Evolutionary conservation across 2,113 vertebrate genomes (phyloP).

Genomic region (Neodontobutis hainanensis): DNA sequence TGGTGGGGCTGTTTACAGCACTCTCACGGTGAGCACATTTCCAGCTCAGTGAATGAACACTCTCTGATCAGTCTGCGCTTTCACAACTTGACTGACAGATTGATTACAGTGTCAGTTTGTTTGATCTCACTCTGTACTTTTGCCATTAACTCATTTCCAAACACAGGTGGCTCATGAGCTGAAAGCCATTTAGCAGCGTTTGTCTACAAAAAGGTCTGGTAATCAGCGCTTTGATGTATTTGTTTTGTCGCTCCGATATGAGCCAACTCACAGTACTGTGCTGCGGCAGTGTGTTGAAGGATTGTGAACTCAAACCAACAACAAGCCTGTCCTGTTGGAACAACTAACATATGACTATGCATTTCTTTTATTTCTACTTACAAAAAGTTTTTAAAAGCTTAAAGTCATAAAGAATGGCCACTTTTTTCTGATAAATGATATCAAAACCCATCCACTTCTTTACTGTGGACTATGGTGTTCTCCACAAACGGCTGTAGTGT

Average conservation of each 20-base stretch:
- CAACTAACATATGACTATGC: too few species aligned
- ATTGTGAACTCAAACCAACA: background rate
- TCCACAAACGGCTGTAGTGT: too few species aligned
- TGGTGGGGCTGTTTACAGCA: too few species aligned
- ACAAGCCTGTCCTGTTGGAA: too few species aligned
- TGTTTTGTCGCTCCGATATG: background rate
- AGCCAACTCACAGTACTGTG: background rate
- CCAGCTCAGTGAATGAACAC: too few species aligned
- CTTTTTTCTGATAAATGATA: too few species aligned
- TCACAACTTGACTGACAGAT: slow-evolving; percentile 29
- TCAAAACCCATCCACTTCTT: too few species aligned
- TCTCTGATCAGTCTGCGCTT: background rate
- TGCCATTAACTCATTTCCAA: slow-evolving; percentile 34
- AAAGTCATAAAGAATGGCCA: too few species aligned
- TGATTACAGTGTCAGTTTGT: slow-evolving; percentile 25
- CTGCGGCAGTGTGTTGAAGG: background rate
- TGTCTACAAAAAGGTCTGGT: slow-evolving; percentile 11
- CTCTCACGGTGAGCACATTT: too few species aligned
- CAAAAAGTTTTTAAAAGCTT: too few species aligned
- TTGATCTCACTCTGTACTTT: slow-evolving; percentile 22
- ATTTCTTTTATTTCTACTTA: too few species aligned
- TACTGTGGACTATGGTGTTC: too few species aligned
- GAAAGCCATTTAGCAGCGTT: slow-evolving; percentile 30
- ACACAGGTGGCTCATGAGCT: slow-evolving; percentile 25
- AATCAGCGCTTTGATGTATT: slow-evolving; percentile 22